phyloP scores from a whole-genome alignment of 2,888 invertebrate genomes.

The Tetramorium bicarinatum region DNA sequence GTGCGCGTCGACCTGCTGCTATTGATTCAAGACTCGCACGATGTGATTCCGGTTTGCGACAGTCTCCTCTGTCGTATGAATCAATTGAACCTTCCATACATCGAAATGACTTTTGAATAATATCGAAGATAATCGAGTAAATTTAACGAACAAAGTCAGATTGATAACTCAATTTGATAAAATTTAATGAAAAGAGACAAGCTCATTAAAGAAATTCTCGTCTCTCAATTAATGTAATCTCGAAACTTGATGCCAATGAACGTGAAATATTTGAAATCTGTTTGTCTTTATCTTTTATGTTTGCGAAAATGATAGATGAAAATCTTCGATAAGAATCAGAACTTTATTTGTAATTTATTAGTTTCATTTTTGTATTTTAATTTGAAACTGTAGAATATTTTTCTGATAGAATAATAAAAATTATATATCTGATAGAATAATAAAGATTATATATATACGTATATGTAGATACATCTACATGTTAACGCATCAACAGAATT shows the following conservation, averaged over 20 bases:
- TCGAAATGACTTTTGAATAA: constrained; percentile 30
- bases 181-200: neutral
- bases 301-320: neutral
- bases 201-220: neutral
- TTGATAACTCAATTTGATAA: neutral
- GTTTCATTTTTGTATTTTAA: neutral
- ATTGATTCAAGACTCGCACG: constrained; percentile 56
- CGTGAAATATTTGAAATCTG: neutral
- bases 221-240: constrained; percentile 18
- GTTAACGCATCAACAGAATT: neutral
- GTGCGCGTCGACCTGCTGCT: constrained; percentile 44
- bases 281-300: neutral
- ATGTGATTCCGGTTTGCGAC: constrained; percentile 47
- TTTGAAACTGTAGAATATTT: neutral
- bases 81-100: constrained; percentile 32
- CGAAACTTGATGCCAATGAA: neutral
- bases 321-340: neutral
- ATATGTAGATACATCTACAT: neutral
- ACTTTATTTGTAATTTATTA: neutral
- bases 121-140: neutral
- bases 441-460: neutral
- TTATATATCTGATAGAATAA: neutral
- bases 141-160: constrained; percentile 18
- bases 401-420: neutral
- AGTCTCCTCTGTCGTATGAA: constrained; percentile 6